Evolutionary conservation across 2,888 invertebrate species (phyloP), one percentile per base, ranked within the genome.

Genomic region (Stenchaetothrips biformis): DNA sequence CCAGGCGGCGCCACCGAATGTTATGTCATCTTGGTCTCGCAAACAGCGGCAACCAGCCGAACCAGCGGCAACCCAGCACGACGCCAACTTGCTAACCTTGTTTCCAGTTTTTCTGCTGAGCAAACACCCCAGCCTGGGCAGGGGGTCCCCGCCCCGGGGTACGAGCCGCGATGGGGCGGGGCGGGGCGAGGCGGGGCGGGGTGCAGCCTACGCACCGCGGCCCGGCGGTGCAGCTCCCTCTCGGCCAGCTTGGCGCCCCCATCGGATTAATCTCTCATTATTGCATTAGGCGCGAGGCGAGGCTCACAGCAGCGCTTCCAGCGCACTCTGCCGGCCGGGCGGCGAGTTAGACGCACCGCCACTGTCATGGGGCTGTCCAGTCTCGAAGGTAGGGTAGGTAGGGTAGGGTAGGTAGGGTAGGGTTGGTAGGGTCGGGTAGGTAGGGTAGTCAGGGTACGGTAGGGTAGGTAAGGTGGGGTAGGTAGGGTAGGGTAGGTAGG

Each of bases 251-350:
- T 4, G 37, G 37, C 37, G 37, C 37, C 37, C 37, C 37, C 2
- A 4, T 25, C 11, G 67, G 67, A 25, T 74, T 74, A 74, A 74
- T 74, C 67, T 11, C 67, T 21, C 67, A 74, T 74, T 74, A 74
- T 74, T 74, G 67, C 67, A 74, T 74, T 74, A 74, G 21, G 53
- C 53, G 9, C 53, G 53, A 9, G 9, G 53, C 53, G 53, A 37
- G 37, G 37, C 37, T 4, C 37, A 1, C 37, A 4, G 37, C 37
- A 4, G 37, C 37, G 37, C 37, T 37, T 4, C 37, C 37, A 37
- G 37, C 37, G 37, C 37, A 4, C 37, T 37, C 37, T 37, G 37
- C n/a, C n/a, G n/a, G n/a, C n/a, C n/a, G n/a, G n/a, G n/a, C n/a
- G n/a, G n/a, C n/a, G n/a, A n/a, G n/a, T n/a, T n/a, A n/a, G n/a